Conservation (phyloP, 2,888 invertebrate species). For the Synergus laeviventris region DNA sequence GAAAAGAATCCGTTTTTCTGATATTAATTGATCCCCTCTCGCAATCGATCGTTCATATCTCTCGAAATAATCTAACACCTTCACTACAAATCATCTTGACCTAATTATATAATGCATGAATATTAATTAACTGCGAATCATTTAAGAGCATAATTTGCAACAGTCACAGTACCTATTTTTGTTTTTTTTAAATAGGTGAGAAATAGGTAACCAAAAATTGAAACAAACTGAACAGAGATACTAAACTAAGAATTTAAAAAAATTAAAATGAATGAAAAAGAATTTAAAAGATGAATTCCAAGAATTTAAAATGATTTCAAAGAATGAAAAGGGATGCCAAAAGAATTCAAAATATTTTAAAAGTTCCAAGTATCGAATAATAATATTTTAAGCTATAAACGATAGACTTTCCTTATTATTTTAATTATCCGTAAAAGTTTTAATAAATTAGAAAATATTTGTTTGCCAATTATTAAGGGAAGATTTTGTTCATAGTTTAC, state of each 20-base stretch:
- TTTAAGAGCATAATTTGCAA: constrained; percentile 10
- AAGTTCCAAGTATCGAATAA: too few species aligned
- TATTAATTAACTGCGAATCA: constrained; percentile 7
- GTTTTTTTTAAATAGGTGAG: background rate
- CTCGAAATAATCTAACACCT: background rate
- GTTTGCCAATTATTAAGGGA: background rate
- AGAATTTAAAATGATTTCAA: too few species aligned
- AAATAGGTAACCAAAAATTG: too few species aligned
- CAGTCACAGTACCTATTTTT: background rate
- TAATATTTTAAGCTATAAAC: too few species aligned
- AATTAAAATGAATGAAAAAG: too few species aligned
- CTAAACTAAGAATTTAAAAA: too few species aligned
- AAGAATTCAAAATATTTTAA: too few species aligned
- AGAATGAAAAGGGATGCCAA: too few species aligned
- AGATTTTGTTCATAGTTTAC: background rate
- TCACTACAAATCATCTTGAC: constrained; percentile 19
- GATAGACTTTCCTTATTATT: too few species aligned
- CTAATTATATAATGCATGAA: constrained; percentile 3
- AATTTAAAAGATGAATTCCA: too few species aligned
- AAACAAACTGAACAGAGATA: too few species aligned
- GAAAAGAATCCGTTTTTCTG: constrained; percentile 25
- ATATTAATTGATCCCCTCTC: constrained; percentile 15
- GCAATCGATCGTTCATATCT: background rate
- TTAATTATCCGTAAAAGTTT: too few species aligned
- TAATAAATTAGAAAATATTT: background rate